phyloP scores from a whole-genome alignment of 2,797 vertebrate species.

The Clarias fuscus region DNA sequence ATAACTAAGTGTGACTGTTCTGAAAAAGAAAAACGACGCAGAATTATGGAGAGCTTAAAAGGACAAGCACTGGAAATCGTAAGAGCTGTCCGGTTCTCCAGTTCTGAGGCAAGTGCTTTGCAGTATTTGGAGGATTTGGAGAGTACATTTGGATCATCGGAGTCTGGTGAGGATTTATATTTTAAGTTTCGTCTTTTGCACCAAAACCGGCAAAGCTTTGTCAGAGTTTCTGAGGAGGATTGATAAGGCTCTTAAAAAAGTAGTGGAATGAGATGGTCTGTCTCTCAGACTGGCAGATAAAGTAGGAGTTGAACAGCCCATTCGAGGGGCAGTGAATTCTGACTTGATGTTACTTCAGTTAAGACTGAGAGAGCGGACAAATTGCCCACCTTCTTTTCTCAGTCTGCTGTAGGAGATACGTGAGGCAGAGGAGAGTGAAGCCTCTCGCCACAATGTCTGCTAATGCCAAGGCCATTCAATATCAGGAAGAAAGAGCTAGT shows the following conservation, averaged over 20 bases:
- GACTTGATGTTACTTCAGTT: not conserved
- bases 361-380: not conserved
- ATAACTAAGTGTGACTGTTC: not conserved
- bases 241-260: not conserved
- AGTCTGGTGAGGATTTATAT: constrained; percentile 45
- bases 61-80: not conserved
- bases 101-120: not conserved
- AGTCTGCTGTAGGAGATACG: not conserved
- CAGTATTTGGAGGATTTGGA: too few relatives aligned
- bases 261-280: not conserved
- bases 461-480: not conserved
- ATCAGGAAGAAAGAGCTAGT: too few relatives aligned
- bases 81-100: not conserved
- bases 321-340: not conserved
- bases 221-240: not conserved
- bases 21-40: not conserved
- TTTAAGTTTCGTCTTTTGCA: constrained; percentile 27
- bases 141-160: constrained; percentile 17
- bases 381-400: not conserved
- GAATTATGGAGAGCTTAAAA: not conserved
- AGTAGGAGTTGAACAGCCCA: not conserved
- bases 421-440: not conserved
- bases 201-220: constrained; percentile 12
- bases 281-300: not conserved
- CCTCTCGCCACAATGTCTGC: not conserved